Evolutionary conservation across 2,888 invertebrate genomes (phyloP).

Genomic region (Pammene fasciana): DNA sequence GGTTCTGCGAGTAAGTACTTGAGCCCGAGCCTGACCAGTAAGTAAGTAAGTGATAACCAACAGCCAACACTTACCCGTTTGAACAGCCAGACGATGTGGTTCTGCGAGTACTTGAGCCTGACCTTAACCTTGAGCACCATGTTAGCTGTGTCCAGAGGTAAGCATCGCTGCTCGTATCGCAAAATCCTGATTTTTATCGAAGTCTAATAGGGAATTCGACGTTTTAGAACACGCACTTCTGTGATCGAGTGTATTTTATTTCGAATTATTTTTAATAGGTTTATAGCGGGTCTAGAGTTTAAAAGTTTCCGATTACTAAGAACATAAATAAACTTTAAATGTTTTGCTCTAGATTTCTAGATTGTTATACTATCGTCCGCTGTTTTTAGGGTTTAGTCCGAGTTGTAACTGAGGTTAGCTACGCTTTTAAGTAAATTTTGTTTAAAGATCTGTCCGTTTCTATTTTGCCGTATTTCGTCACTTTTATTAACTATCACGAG

Average conservation of each 20-base stretch:
- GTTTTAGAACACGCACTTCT: slow-evolving; percentile 11
- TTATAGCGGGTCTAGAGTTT: too few species aligned
- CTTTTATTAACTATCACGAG: background rate
- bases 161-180: slow-evolving; percentile 71
- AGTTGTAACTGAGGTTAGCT: background rate
- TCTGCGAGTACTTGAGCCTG: slow-evolving; percentile 83
- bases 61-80: slow-evolving; percentile 76
- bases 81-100: slow-evolving; percentile 84
- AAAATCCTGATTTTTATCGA: slow-evolving; percentile 57
- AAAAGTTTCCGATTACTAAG: too few species aligned
- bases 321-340: too few species aligned
- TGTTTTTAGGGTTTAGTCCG: slow-evolving; percentile 6
- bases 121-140: slow-evolving; percentile 85
- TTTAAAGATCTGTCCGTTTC: background rate
- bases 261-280: background rate
- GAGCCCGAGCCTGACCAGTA: slow-evolving; percentile 82
- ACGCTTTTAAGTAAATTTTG: background rate
- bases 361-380: background rate
- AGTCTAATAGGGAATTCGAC: background rate
- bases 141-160: slow-evolving; percentile 70
- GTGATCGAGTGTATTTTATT: background rate
- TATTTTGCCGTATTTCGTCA: background rate
- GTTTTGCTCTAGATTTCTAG: background rate
- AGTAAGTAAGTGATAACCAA: too few species aligned
- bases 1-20: slow-evolving; percentile 84